Conservation (phyloP, 2,797 vertebrate species). For the Sciurus vulgaris region DNA sequence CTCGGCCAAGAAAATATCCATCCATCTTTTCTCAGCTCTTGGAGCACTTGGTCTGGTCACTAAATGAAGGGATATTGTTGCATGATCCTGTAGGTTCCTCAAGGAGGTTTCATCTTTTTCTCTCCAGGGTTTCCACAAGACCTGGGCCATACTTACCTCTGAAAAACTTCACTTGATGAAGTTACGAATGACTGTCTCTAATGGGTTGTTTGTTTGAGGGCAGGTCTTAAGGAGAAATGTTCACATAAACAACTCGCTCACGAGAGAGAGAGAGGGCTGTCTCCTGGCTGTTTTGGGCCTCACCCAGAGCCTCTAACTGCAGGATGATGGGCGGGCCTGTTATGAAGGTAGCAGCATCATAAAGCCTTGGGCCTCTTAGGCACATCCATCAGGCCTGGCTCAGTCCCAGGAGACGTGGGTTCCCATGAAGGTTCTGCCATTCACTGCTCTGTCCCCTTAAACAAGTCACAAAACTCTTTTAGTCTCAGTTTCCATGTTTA, state of each 20-base stretch:
- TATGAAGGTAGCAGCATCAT: neutral
- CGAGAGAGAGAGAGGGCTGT: neutral
- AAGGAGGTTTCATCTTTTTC: neutral
- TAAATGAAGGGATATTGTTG: neutral
- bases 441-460: neutral
- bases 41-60: neutral
- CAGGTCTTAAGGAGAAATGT: neutral
- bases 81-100: neutral
- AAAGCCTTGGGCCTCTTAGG: neutral
- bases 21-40: neutral
- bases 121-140: neutral
- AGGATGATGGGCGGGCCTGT: neutral
- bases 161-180: neutral
- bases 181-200: neutral
- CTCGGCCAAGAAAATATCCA: neutral
- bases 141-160: neutral
- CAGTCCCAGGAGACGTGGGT: neutral
- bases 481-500: neutral
- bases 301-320: neutral
- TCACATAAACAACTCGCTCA: neutral
- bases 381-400: neutral
- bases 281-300: neutral
- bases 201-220: neutral
- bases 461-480: neutral
- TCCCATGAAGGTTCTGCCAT: neutral